Conservation (phyloP, 2,797 vertebrate genomes). For the Meriones psammophilus region DNA sequence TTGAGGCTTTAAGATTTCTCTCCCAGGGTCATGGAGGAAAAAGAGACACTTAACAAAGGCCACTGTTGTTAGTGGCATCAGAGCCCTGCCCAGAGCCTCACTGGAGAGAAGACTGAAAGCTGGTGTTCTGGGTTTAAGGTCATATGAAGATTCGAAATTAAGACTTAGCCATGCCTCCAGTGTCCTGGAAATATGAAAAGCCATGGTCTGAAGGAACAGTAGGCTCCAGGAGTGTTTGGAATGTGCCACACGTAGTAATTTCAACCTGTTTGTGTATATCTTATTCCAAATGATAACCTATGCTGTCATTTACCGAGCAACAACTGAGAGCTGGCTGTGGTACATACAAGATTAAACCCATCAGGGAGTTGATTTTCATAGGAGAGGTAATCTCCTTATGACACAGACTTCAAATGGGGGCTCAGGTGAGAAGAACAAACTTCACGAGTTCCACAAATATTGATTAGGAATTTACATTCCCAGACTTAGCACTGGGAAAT, state of each 20-base stretch:
- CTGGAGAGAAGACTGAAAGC: neutral
- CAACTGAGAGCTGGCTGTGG: neutral
- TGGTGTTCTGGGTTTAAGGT: neutral
- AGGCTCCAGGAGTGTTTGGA: neutral
- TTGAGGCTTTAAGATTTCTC: slow-evolving; percentile 63
- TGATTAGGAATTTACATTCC: neutral
- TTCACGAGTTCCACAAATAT: slow-evolving; percentile 1
- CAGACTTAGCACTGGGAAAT: neutral
- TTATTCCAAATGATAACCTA: neutral
- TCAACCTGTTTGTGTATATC: neutral
- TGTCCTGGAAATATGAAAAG: neutral
- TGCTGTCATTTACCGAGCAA: neutral
- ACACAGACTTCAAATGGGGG: slow-evolving; percentile 24
- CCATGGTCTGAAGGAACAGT: neutral
- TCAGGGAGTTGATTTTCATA: neutral
- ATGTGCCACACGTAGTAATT: neutral
- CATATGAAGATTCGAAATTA: neutral
- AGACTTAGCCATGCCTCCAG: neutral
- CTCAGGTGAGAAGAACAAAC: neutral
- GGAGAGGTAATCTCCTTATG: neutral
- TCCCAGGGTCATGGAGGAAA: neutral
- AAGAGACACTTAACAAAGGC: slow-evolving; percentile 14
- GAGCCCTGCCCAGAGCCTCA: neutral
- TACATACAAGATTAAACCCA: neutral
- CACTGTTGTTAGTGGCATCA: neutral